phyloP scores from a whole-genome alignment of 2,113 vertebrate species.

The Proteles cristata region DNA sequence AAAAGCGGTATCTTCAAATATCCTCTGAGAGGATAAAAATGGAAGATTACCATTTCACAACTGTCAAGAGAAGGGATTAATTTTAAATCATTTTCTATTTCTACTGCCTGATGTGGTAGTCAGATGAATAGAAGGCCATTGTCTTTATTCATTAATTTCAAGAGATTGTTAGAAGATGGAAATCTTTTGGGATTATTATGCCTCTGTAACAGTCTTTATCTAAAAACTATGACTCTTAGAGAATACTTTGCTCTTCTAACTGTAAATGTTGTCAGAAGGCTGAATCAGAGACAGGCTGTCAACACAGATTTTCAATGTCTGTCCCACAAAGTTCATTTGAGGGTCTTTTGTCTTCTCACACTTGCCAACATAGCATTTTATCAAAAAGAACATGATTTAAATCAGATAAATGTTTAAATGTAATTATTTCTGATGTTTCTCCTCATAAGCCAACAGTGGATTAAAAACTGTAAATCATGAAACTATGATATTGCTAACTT shows the following conservation, averaged over 20 bases:
- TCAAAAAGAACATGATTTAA: slow-evolving; percentile 41
- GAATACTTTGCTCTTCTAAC: neutral
- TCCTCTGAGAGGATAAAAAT: neutral
- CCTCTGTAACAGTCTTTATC: slow-evolving; percentile 47
- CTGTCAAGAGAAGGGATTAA: slow-evolving; percentile 59
- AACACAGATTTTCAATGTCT: neutral
- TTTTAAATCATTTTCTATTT: slow-evolving; percentile 49
- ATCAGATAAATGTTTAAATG: neutral
- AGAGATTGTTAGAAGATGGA: slow-evolving; percentile 44
- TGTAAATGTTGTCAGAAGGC: slow-evolving; percentile 15
- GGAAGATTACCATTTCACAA: slow-evolving; percentile 36
- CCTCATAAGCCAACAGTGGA: neutral
- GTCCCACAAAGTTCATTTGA: neutral
- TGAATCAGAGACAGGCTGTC: neutral
- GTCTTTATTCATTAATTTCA: slow-evolving; percentile 40
- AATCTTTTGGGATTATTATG: neutral
- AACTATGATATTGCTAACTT: fast-evolving
- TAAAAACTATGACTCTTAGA: neutral
- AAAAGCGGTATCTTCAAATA: neutral
- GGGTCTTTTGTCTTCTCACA: neutral
- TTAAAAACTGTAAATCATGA: neutral
- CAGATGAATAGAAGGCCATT: neutral
- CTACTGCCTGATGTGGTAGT: neutral
- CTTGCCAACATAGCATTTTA: neutral
- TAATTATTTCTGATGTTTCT: neutral